Evolutionary conservation across 2,797 vertebrate genomes (phyloP).

Genomic region (Siniperca scherzeri): DNA sequence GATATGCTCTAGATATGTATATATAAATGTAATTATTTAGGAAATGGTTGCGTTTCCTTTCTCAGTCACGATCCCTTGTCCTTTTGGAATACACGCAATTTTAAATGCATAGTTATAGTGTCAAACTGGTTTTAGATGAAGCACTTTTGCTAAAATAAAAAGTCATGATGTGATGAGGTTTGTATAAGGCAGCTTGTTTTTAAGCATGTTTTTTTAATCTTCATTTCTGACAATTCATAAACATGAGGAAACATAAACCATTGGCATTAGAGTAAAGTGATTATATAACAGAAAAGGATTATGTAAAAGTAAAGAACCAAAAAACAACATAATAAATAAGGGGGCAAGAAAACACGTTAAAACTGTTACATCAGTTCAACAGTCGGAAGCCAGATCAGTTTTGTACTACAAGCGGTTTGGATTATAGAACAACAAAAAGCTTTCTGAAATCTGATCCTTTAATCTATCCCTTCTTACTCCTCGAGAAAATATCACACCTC

Average conservation of each 20-base stretch:
- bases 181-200: not conserved
- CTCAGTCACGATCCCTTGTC: not conserved
- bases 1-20: no score
- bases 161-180: not conserved
- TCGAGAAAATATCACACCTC: not conserved
- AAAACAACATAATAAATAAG: not conserved
- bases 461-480: conserved; percentile 23
- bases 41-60: not conserved
- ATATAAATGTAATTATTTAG: not conserved
- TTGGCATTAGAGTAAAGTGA: not conserved
- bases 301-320: not conserved
- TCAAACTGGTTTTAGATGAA: not conserved
- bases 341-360: not conserved
- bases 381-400: not conserved
- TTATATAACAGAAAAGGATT: not conserved
- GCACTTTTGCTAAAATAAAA: not conserved
- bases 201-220: not conserved
- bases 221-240: not conserved
- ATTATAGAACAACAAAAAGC: conserved; percentile 31
- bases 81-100: not conserved
- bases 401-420: conserved; percentile 5
- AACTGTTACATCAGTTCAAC: not conserved
- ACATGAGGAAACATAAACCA: conserved; percentile 1
- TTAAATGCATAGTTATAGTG: not conserved
- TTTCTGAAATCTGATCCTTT: conserved; percentile 36